Evolutionary conservation across 2,888 invertebrate genomes (phyloP).

Genomic region (Aelia acuminata): DNA sequence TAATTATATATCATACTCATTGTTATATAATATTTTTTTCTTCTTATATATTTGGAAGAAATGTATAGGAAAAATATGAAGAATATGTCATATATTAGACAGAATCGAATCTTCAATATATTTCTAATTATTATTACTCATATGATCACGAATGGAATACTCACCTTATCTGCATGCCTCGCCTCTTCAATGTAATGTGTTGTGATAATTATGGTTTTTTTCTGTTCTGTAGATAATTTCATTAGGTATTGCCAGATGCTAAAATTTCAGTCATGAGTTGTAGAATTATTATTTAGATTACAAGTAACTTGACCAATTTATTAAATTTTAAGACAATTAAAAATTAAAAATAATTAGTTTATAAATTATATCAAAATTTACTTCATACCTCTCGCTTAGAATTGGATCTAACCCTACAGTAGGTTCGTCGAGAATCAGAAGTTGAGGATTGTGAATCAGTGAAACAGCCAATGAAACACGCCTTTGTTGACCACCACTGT

Average conservation of each 20-base stretch:
- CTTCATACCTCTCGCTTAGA: not conserved
- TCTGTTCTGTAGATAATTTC: constrained; percentile 63
- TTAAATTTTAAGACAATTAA: not conserved
- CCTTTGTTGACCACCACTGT: constrained; percentile 49
- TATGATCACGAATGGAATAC: not conserved
- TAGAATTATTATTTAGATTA: not conserved
- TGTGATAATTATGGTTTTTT: constrained; percentile 66
- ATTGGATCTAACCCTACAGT: constrained; percentile 21
- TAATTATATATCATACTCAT: too few species aligned
- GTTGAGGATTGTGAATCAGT: constrained; percentile 30
- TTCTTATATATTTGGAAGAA: too few species aligned
- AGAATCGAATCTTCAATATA: too few species aligned
- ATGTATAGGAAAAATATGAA: too few species aligned
- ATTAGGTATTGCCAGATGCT: constrained; percentile 67
- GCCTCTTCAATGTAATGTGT: constrained; percentile 67
- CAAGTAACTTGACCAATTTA: not conserved
- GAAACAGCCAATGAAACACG: constrained; percentile 39
- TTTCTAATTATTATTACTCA: too few species aligned
- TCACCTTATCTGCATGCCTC: constrained; percentile 59
- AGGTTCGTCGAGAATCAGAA: constrained; percentile 34
- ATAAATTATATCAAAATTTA: not conserved
- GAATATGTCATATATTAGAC: too few species aligned
- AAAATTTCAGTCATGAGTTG: not conserved
- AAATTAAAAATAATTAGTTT: not conserved
- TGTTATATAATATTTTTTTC: too few species aligned